Conservation (phyloP, 2,797 vertebrate genomes). For the Darevskia mixta region DNA sequence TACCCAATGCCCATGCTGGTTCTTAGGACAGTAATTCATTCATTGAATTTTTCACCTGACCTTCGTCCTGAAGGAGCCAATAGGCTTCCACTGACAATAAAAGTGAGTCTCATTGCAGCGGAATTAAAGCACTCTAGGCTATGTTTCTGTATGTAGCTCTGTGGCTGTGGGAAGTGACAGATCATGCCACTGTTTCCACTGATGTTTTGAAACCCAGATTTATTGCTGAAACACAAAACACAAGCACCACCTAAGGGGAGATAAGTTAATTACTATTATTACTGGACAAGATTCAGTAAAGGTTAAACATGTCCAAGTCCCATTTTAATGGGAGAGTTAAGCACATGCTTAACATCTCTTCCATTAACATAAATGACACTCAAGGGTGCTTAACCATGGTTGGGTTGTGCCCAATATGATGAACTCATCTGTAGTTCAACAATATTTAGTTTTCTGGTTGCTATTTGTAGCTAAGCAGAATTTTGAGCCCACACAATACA, state of each 20-base stretch:
- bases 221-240: not conserved
- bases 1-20: no score
- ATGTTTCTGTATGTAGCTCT: not conserved
- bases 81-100: no score
- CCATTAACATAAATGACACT: not conserved
- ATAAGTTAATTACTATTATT: not conserved
- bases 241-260: no score
- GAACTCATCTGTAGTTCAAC: constrained; percentile 4
- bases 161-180: not conserved
- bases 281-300: not conserved
- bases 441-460: constrained; percentile 10
- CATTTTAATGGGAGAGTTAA: not conserved
- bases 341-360: not conserved
- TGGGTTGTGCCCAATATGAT: not conserved
- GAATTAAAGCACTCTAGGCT: no score
- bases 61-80: no score
- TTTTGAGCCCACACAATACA: constrained; percentile 1
- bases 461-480: not conserved
- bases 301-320: not conserved
- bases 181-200: not conserved
- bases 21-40: no score
- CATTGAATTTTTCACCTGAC: no score
- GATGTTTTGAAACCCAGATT: not conserved
- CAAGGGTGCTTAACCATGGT: not conserved
- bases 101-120: no score